phyloP scores from a whole-genome alignment of 2,113 vertebrate genomes.

The Pygathrix nemaeus region DNA sequence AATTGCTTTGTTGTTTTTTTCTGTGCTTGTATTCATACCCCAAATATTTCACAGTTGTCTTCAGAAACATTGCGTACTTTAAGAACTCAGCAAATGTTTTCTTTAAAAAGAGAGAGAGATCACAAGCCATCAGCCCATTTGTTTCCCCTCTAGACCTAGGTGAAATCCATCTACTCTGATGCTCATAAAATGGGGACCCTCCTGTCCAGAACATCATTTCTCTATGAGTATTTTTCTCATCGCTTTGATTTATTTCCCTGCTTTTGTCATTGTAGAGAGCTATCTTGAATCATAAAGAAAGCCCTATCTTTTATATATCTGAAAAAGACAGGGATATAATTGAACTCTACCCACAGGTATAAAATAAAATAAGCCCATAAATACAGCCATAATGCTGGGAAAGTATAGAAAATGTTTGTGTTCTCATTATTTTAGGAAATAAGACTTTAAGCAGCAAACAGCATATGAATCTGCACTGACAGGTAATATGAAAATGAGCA shows the following conservation, averaged over 20 bases:
- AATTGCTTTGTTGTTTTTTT: background rate
- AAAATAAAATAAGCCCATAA: conserved; percentile 24
- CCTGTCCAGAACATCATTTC: background rate
- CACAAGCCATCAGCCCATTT: background rate
- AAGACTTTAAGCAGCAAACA: background rate
- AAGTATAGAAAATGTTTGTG: background rate
- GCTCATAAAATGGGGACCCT: background rate
- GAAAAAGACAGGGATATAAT: background rate
- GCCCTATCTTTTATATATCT: background rate
- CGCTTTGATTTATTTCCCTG: background rate
- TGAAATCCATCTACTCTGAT: background rate
- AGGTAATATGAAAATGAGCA: background rate
- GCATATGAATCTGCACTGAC: background rate
- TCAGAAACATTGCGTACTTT: conserved; percentile 1
- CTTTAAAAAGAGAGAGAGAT: background rate
- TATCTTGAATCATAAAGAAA: background rate
- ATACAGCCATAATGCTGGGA: background rate
- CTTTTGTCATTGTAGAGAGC: background rate
- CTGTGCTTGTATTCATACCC: background rate
- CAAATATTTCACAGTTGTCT: conserved; percentile 45
- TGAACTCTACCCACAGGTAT: background rate
- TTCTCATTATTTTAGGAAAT: conserved; percentile 28
- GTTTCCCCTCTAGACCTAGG: background rate
- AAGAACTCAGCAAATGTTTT: background rate
- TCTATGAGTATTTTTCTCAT: background rate